These are phyloP conservation scores for Spinus pinus DNA, from an alignment of 2,797 vertebrate species.

Conservation along the genomic window DNA sequence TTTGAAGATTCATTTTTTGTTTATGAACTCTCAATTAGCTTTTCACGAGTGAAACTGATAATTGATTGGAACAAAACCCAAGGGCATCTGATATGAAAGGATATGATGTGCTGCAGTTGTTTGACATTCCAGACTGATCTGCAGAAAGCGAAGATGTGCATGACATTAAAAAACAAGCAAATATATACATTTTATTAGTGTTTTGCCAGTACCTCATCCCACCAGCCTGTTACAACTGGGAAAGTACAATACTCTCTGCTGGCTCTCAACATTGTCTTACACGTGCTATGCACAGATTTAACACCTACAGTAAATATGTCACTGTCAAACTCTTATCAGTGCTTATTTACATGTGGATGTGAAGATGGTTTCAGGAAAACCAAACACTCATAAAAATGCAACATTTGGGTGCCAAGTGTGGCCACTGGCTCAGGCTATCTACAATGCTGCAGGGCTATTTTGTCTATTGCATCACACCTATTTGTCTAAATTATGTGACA, in stretches of 20 bases:
- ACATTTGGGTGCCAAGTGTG: neutral
- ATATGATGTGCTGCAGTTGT: neutral
- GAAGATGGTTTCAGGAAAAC: neutral
- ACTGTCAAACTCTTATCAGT: neutral
- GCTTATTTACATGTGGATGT: neutral
- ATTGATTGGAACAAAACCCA: neutral
- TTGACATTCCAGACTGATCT: neutral
- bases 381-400: neutral
- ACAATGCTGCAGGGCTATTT: neutral
- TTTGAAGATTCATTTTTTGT: neutral
- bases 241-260: neutral
- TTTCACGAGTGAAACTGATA: neutral
- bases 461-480: neutral
- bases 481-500: neutral
- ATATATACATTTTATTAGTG: neutral
- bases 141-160: neutral
- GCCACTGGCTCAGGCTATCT: neutral
- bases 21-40: neutral
- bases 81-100: neutral
- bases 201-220: neutral
- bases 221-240: neutral
- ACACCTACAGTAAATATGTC: constrained; percentile 3
- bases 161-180: neutral
- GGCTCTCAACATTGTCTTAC: neutral
- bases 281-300: neutral